Percentiles rank a stretch among this genome's conserved stretches.
Conservation (phyloP, 2,113 vertebrate genomes). For the Pseudorectes ferrugineus region DNA sequence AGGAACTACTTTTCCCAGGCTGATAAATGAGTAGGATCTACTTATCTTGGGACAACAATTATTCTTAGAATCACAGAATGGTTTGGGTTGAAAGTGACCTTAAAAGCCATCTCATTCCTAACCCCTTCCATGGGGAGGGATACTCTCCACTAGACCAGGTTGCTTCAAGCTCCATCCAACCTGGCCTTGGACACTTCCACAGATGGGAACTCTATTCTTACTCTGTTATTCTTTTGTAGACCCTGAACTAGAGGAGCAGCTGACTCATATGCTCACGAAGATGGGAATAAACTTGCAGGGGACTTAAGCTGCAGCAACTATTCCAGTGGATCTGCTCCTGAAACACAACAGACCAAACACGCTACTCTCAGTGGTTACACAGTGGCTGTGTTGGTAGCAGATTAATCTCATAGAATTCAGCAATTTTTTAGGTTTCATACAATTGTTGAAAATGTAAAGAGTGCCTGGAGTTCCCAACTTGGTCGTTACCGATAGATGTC, state of each 20-base stretch:
- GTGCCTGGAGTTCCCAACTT: neutral
- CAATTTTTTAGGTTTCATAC: neutral
- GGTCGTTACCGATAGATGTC: neutral
- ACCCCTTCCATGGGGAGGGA: neutral
- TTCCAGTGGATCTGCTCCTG: neutral
- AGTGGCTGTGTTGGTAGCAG: neutral
- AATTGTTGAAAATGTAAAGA: neutral
- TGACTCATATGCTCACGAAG: neutral
- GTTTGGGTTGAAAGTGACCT: neutral
- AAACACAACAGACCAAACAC: accelerated
- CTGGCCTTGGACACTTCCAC: neutral
- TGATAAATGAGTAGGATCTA: neutral
- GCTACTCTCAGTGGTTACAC: neutral
- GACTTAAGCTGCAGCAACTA: neutral
- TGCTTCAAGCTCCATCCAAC: neutral
- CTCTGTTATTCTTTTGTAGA: neutral
- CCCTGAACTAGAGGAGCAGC: neutral
- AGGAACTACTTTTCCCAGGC: neutral
- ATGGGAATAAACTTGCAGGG: neutral
- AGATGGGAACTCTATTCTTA: neutral
- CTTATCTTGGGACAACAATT: neutral
- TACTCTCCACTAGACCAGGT: neutral
- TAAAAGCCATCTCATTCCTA: neutral
- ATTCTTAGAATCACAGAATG: neutral
- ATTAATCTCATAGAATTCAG: neutral